Percentiles rank a stretch among this genome's conserved stretches.
Conservation (phyloP, 1,140 invertebrate genomes). For the Bombus pascuorum region DNA sequence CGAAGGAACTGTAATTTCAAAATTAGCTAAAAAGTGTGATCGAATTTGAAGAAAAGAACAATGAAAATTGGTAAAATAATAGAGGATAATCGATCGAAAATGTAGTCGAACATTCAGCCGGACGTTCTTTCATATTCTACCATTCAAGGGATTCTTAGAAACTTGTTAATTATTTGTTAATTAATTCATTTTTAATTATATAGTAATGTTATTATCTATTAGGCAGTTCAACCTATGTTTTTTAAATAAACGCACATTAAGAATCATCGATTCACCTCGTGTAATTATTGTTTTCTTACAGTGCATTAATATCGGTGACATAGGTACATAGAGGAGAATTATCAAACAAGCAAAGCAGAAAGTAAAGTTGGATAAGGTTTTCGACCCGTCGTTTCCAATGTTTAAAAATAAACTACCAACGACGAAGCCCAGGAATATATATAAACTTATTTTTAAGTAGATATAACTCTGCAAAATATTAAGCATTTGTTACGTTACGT, state of each 20-base stretch:
- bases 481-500: slow-evolving; percentile 30
- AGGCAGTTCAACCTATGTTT: not conserved
- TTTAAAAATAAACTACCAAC: slow-evolving; percentile 87
- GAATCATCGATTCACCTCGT: not conserved
- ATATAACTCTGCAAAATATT: slow-evolving; percentile 86
- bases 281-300: slow-evolving; percentile 84
- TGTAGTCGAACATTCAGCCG: not conserved
- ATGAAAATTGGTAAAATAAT: not conserved
- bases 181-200: not conserved
- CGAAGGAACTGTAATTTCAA: slow-evolving; percentile 88
- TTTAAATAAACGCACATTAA: no score
- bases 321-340: slow-evolving; percentile 89
- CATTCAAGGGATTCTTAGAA: not conserved
- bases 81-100: slow-evolving; percentile 3
- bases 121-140: not conserved
- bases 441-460: slow-evolving; percentile 86
- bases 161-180: not conserved
- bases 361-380: slow-evolving; percentile 91
- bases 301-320: slow-evolving; percentile 89
- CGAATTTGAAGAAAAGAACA: not conserved
- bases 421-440: slow-evolving; percentile 87
- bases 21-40: not conserved
- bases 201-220: not conserved
- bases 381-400: slow-evolving; percentile 90
- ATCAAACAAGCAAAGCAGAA: slow-evolving; percentile 91